Evolutionary conservation across 2,888 invertebrate genomes (phyloP).

Genomic region (Blera fallax): DNA sequence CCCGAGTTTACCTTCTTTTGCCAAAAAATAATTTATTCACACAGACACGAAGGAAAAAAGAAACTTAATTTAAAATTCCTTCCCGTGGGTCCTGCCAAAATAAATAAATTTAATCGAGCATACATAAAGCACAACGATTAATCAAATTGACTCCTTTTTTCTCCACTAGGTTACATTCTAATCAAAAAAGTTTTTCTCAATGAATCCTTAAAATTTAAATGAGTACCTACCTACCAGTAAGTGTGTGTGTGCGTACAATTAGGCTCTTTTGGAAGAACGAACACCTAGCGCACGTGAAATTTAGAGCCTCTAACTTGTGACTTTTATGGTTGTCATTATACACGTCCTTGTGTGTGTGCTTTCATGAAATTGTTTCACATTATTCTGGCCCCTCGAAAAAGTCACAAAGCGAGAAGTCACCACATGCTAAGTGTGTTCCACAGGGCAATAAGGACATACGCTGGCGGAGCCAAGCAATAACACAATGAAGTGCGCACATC

Average conservation of each 20-base stretch:
- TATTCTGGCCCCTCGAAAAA: constrained; percentile 7
- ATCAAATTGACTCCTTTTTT: constrained; percentile 46
- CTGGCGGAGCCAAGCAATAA: constrained; percentile 29
- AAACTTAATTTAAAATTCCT: background rate
- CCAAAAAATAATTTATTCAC: background rate
- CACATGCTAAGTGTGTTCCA: constrained; percentile 12
- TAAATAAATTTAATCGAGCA: constrained; percentile 57
- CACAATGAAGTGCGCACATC: constrained; percentile 67
- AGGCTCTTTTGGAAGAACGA: background rate
- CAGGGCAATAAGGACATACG: constrained; percentile 19
- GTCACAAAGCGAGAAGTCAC: constrained; percentile 19
- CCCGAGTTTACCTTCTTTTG: background rate
- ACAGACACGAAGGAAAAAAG: background rate
- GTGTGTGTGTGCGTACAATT: background rate
- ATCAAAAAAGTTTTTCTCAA: constrained; percentile 31
- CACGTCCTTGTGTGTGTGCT: constrained; percentile 5
- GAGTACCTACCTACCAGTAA: background rate
- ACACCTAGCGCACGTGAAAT: constrained; percentile 13
- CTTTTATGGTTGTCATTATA: constrained; percentile 50
- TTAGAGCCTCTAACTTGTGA: constrained; percentile 51
- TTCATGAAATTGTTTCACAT: constrained; percentile 42
- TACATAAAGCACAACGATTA: constrained; percentile 42
- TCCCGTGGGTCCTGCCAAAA: constrained; percentile 34
- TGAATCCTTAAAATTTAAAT: constrained; percentile 1
- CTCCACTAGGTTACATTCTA: constrained; percentile 18